A percentile compares a stretch with the other conserved stretches of the same genome.
Evolutionary conservation across 2,797 vertebrate genomes (phyloP).

Genomic region (Cryptoblepharus egeriae): DNA sequence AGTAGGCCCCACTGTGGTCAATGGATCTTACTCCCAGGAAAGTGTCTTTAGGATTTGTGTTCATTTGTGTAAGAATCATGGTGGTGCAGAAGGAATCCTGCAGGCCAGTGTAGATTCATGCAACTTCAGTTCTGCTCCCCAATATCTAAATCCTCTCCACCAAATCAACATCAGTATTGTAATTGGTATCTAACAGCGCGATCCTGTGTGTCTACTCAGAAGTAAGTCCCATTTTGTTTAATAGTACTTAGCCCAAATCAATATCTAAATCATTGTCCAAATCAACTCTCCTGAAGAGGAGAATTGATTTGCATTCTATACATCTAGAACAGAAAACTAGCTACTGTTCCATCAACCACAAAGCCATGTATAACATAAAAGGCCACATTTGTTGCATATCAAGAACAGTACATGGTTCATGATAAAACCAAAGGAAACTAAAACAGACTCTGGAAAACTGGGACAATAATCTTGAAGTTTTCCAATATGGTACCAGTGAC

Average conservation of each 20-base stretch:
- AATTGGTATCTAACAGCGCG: no score
- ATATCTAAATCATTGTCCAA: neutral
- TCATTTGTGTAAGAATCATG: neutral
- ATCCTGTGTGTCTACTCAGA: no score
- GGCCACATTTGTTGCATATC: neutral
- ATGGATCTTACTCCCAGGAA: no score
- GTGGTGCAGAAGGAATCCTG: neutral
- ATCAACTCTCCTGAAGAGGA: neutral
- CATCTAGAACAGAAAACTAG: neutral
- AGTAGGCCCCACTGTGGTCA: no score
- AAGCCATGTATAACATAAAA: neutral
- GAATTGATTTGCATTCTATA: neutral
- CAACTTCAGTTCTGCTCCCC: neutral
- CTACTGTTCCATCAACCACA: neutral
- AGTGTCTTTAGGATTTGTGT: no score
- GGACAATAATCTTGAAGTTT: neutral
- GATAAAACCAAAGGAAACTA: neutral
- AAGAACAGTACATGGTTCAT: neutral
- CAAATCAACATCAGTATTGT: no score
- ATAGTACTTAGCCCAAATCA: no score
- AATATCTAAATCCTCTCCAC: neutral
- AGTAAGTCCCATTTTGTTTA: no score
- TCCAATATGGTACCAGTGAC: neutral
- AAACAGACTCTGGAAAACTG: neutral
- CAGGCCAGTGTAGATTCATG: neutral